Evolutionary conservation across 2,113 vertebrate genomes (phyloP), one percentile per base, ranked within the genome.

Genomic region (Ammodytes marinus): DNA sequence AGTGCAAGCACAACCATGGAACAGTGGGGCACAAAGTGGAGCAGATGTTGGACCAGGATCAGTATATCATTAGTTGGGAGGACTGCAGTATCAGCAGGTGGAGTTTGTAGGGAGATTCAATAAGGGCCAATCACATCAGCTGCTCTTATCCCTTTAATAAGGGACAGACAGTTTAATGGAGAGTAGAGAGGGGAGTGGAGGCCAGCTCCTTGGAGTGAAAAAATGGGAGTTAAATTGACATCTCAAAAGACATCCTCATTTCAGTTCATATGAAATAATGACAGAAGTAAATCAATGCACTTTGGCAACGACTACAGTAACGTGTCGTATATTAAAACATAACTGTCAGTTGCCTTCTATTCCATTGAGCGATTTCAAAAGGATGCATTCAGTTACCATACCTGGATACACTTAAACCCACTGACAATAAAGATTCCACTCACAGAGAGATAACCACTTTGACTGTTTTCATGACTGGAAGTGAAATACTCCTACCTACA

Each of bases 61-160:
- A 77, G 17, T 45, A 27, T 42, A 58, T 59, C 15, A 69, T 82
- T 55, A 76, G 7, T 37, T 58, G 37, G 46, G 2, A 82, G 57
- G 37, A 66, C n/a, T 77, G 83, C 71, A 54, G 19, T 46, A 52
- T 82, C 76, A 79, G 79, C 72, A 69, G 17, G 7, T 53, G 12
- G 15, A 69, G 52, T 53, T 69, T 15, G 27, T 57, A 27, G 45
- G 75, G 50, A 63, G 71, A 13, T 54, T 64, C 73, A 67, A 59
- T 73, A 54, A 78, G 46, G 67, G 53, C 81, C 85, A 80, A 78
- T 82, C 69, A 77, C 58, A 80, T 80, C 73, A 74, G 64, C 43
- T 72, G 27, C 55, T 76, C n/a, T 49, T 35, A 65, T 60, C 54
- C 53, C 37, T 15, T 45, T 74, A 65, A 76, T 54, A 64, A 78